Percentiles rank a stretch among this genome's conserved stretches.
Evolutionary conservation across 2,113 vertebrate genomes (phyloP).

Genomic region (Cephalopterus ornatus): DNA sequence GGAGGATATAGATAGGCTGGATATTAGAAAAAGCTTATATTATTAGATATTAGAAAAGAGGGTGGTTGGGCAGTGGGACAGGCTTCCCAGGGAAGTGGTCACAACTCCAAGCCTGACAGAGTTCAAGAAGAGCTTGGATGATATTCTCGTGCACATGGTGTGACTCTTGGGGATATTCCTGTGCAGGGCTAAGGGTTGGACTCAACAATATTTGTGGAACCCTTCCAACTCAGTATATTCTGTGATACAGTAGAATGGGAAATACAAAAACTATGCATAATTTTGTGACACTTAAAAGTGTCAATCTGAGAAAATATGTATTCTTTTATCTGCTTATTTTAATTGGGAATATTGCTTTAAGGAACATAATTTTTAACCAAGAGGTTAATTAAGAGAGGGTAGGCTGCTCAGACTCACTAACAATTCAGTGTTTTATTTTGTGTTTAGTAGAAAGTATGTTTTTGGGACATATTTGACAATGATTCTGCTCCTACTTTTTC

Average conservation of each 20-base stretch:
- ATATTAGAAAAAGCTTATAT: too few species aligned
- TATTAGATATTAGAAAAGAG: not conserved
- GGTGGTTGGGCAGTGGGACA: not conserved
- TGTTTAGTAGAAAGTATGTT: not conserved
- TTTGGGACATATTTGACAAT: not conserved
- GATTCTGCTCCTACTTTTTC: not conserved
- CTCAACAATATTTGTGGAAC: not conserved
- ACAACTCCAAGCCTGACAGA: not conserved
- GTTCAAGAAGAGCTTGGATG: not conserved
- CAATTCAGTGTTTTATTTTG: not conserved
- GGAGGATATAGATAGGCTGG: not conserved
- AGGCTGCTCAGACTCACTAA: not conserved
- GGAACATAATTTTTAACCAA: not conserved
- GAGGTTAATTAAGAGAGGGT: not conserved
- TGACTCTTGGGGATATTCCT: not conserved
- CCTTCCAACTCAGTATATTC: not conserved
- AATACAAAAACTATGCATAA: not conserved
- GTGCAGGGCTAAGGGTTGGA: not conserved
- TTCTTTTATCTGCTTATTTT: not conserved
- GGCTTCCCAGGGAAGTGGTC: not conserved
- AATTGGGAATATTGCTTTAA: not conserved
- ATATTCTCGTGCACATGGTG: not conserved
- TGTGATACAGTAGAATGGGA: not conserved
- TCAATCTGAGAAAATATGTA: not conserved
- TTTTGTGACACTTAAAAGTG: not conserved